phyloP scores from a whole-genome alignment of 2,888 invertebrate species.

The Criorhina ranunculi region DNA sequence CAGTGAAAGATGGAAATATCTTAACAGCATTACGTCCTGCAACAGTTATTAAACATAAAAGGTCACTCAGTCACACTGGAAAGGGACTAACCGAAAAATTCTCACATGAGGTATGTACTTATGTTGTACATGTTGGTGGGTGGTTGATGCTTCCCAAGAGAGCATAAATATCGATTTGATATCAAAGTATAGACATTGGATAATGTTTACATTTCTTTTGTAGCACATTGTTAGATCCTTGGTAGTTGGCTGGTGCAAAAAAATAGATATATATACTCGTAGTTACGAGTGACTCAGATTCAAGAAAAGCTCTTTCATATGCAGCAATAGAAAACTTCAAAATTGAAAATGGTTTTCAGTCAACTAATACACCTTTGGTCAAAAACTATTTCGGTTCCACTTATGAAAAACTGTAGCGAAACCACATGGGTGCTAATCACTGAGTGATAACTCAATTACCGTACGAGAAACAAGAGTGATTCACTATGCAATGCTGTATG shows the following conservation, averaged over 20 bases:
- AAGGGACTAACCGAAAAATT: constrained; percentile 27
- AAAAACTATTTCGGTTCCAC: not conserved
- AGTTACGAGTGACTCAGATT: not conserved
- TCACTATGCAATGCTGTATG: constrained; percentile 5
- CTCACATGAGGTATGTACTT: constrained; percentile 24
- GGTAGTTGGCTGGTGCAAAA: not conserved
- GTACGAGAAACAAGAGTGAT: constrained; percentile 7
- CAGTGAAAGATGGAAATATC: constrained; percentile 19
- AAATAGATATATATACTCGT: not conserved
- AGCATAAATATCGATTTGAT: constrained; percentile 14
- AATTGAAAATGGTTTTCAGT: not conserved
- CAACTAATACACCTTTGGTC: constrained; percentile 5
- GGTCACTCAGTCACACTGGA: constrained; percentile 46
- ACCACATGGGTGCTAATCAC: constrained; percentile 44
- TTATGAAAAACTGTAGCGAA: not conserved
- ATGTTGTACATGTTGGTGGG: not conserved
- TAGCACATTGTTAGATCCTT: not conserved
- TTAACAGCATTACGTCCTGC: constrained; percentile 15
- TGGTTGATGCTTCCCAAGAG: not conserved
- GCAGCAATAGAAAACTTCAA: not conserved
- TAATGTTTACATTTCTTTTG: constrained; percentile 15
- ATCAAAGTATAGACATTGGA: not conserved
- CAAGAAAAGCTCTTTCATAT: not conserved
- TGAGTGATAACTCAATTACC: constrained; percentile 33
- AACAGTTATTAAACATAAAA: constrained; percentile 54